phyloP scores from a whole-genome alignment of 2,797 vertebrate species.

The Leptoclinus maculatus region DNA sequence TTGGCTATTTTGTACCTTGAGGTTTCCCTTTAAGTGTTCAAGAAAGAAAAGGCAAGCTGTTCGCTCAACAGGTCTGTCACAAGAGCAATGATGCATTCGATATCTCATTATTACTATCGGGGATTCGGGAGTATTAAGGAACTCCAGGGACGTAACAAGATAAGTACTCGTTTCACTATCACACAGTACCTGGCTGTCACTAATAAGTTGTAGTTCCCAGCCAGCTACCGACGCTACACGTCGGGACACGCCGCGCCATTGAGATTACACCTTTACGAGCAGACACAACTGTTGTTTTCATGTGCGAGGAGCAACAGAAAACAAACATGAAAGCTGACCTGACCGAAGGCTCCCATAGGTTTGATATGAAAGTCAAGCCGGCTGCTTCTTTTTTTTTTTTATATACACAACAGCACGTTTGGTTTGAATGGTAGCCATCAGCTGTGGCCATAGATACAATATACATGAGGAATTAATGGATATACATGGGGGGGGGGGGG shows the following conservation, averaged over 20 bases:
- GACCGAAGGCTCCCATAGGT: conserved; percentile 24
- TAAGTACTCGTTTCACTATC: conserved; percentile 35
- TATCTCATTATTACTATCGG: conserved; percentile 47
- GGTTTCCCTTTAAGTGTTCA: background rate
- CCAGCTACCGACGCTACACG: conserved; percentile 46
- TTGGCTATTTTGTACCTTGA: background rate
- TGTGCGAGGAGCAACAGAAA: conserved; percentile 39
- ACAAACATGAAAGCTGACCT: conserved; percentile 62
- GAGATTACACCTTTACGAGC: conserved; percentile 31
- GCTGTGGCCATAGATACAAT: conserved; percentile 17
- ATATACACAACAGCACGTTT: conserved; percentile 14
- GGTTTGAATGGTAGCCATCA: conserved; percentile 44
- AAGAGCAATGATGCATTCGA: conserved; percentile 47
- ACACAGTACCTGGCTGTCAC: conserved; percentile 60
- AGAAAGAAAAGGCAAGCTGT: background rate
- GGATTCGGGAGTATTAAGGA: conserved; percentile 36
- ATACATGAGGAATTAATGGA: background rate
- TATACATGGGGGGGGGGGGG: background rate
- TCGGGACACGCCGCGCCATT: conserved; percentile 68
- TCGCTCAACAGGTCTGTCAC: conserved; percentile 65
- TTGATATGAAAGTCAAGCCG: conserved; percentile 25
- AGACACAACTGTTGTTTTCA: conserved; percentile 61
- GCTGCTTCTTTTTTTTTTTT: background rate
- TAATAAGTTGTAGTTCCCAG: conserved; percentile 46
- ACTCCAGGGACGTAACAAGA: conserved; percentile 45